Evolutionary conservation across 2,888 invertebrate genomes (phyloP).

Genomic region (Lepidocyrtinus sp.): DNA sequence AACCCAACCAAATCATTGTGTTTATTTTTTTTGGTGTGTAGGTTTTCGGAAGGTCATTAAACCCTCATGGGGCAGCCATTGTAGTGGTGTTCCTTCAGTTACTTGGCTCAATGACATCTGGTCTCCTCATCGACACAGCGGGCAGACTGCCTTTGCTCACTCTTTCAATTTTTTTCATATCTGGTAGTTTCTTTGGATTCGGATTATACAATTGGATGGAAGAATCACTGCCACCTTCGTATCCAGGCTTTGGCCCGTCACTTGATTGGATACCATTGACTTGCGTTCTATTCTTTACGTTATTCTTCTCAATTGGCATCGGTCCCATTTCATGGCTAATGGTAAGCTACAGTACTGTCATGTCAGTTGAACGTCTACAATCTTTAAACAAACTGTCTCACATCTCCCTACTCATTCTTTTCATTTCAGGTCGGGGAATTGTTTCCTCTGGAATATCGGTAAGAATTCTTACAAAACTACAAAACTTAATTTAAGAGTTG

Average conservation of each 20-base stretch:
- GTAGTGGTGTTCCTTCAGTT: slow-evolving; percentile 89
- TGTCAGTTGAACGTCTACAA: background rate
- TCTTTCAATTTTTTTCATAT: slow-evolving; percentile 88
- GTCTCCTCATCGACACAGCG: slow-evolving; percentile 86
- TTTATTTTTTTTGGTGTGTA: slow-evolving; percentile 14
- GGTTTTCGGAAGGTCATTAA: slow-evolving; percentile 74
- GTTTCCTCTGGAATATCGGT: slow-evolving; percentile 80
- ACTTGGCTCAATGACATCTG: slow-evolving; percentile 86
- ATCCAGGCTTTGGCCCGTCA: slow-evolving; percentile 69
- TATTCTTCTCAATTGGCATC: slow-evolving; percentile 89
- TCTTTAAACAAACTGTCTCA: background rate
- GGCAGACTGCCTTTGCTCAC: slow-evolving; percentile 88
- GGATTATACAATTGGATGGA: slow-evolving; percentile 89
- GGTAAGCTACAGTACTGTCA: slow-evolving; percentile 64
- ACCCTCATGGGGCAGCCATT: slow-evolving; percentile 88
- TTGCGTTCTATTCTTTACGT: slow-evolving; percentile 87
- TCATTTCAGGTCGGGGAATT: slow-evolving; percentile 80
- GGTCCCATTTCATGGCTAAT: slow-evolving; percentile 90
- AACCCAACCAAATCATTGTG: background rate
- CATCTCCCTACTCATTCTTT: background rate
- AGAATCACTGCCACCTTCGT: slow-evolving; percentile 76
- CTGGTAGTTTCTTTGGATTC: slow-evolving; percentile 87
- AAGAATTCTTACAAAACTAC: slow-evolving; percentile 24
- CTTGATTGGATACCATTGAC: slow-evolving; percentile 86
- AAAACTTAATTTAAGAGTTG: background rate